Percentiles rank a stretch among this genome's conserved stretches.
phyloP scores from a whole-genome alignment of 2,113 vertebrate species.

The Ahaetulla prasina region DNA sequence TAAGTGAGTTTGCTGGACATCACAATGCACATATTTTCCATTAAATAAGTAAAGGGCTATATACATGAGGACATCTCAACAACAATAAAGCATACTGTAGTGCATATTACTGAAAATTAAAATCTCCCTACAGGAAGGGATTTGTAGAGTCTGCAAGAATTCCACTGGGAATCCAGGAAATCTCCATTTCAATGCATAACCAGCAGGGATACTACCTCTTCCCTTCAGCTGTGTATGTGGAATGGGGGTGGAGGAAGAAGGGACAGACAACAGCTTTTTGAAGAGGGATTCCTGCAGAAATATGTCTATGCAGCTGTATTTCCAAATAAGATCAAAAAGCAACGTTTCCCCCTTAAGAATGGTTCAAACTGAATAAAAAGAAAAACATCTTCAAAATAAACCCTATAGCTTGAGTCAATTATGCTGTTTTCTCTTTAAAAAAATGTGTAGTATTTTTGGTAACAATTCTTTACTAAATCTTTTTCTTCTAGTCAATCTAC shows the following conservation, averaged over 20 bases:
- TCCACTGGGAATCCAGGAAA: constrained; percentile 19
- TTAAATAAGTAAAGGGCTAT: neutral
- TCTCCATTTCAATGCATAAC: constrained; percentile 33
- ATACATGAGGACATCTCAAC: neutral
- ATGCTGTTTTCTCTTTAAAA: neutral
- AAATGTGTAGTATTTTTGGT: neutral
- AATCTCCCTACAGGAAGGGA: constrained; percentile 19
- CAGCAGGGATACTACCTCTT: constrained; percentile 8
- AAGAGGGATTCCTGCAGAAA: constrained; percentile 1
- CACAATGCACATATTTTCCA: neutral
- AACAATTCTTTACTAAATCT: neutral
- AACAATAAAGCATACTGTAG: neutral
- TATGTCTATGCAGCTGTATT: neutral
- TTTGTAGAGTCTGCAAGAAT: constrained; percentile 24
- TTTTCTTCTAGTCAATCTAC: neutral
- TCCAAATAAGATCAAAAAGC: neutral
- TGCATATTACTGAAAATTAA: constrained; percentile 14
- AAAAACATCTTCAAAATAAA: neutral
- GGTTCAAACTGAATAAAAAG: neutral
- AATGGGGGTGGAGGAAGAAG: neutral
- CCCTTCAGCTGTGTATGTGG: neutral
- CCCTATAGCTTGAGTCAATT: neutral
- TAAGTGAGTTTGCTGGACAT: neutral
- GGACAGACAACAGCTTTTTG: neutral
- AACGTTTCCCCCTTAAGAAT: neutral